phyloP scores from a whole-genome alignment of 2,888 invertebrate genomes.

The Brachyopa scutellaris region DNA sequence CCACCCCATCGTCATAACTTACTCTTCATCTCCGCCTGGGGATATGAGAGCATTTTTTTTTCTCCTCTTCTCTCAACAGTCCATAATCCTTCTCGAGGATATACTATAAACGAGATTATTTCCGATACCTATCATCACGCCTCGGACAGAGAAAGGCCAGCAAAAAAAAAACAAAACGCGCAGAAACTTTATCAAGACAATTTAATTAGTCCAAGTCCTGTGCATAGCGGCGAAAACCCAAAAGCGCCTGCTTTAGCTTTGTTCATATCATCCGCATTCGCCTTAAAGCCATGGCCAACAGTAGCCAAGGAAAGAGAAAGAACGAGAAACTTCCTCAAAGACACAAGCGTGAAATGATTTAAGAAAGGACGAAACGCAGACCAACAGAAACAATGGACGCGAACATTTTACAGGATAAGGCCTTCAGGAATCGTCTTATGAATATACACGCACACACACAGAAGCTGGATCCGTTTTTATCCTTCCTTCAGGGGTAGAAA shows the following conservation, averaged over 20 bases:
- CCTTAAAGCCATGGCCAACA: constrained; percentile 46
- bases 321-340: constrained; percentile 3
- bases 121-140: constrained; percentile 66
- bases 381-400: constrained; percentile 57
- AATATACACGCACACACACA: background rate
- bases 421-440: constrained; percentile 21
- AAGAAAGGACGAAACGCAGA: constrained; percentile 25
- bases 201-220: constrained; percentile 65
- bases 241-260: constrained; percentile 25
- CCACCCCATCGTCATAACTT: constrained; percentile 16
- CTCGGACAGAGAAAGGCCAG: constrained; percentile 4
- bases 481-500: constrained; percentile 53
- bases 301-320: background rate
- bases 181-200: constrained; percentile 45
- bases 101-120: constrained; percentile 72
- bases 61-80: constrained; percentile 21
- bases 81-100: constrained; percentile 65
- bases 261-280: constrained; percentile 60
- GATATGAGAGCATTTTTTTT: background rate
- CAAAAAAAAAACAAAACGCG: constrained; percentile 13
- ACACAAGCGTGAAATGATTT: constrained; percentile 59
- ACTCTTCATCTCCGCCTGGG: constrained; percentile 3
- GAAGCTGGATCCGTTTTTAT: constrained; percentile 20
- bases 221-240: constrained; percentile 9
- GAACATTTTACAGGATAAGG: constrained; percentile 62